Conservation (phyloP, 2,888 invertebrate genomes). For the Girardia tigrina region DNA sequence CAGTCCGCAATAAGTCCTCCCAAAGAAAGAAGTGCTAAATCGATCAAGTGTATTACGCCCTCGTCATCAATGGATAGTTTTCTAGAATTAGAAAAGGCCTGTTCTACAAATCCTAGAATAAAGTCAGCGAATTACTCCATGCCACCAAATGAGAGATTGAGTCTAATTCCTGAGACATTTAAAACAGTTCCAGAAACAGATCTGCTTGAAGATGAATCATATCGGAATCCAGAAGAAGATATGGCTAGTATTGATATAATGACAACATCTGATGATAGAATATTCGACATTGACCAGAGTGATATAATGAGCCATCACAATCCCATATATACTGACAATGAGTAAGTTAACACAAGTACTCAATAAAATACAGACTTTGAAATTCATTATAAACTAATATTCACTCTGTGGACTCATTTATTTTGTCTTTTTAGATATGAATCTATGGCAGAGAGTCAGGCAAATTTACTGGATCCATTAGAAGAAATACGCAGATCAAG, state of each 20-base stretch:
- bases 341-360: no score
- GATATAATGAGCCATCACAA: conserved; percentile 34
- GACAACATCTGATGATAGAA: not conserved
- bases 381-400: no score
- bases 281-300: not conserved
- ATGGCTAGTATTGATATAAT: not conserved
- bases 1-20: not conserved
- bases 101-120: not conserved
- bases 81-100: conserved; percentile 16
- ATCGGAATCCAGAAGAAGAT: not conserved
- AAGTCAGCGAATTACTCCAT: not conserved
- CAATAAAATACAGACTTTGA: no score
- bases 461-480: not conserved
- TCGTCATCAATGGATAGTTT: conserved; percentile 14
- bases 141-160: not conserved
- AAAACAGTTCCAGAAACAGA: not conserved
- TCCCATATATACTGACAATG: conserved; percentile 35
- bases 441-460: conserved; percentile 35
- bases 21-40: not conserved
- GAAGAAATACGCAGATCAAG: not conserved
- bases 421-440: conserved; percentile 30
- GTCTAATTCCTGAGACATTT: not conserved
- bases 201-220: not conserved
- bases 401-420: no score
- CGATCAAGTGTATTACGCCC: not conserved